phyloP scores from a whole-genome alignment of 2,113 vertebrate genomes.

The Pyxicephalus adspersus region DNA sequence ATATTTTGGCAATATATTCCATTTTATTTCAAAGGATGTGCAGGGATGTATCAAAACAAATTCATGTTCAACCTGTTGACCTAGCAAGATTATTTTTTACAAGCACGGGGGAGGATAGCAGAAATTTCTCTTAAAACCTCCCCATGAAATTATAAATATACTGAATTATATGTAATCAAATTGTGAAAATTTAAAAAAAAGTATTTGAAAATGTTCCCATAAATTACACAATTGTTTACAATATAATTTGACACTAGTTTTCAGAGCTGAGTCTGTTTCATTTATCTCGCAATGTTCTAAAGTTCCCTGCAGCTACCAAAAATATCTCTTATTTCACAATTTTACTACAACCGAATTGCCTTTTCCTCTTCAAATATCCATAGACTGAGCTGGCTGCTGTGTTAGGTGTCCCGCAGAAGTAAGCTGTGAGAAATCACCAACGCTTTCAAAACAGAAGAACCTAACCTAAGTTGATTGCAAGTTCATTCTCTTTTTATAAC shows the following conservation, averaged over 20 bases:
- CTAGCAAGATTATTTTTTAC: slow-evolving; percentile 13
- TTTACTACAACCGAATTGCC: background rate
- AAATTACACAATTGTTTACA: background rate
- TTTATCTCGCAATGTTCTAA: background rate
- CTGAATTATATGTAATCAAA: slow-evolving; percentile 9
- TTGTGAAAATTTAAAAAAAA: slow-evolving; percentile 11
- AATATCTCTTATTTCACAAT: background rate
- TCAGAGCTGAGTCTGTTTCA: background rate
- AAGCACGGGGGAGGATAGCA: background rate
- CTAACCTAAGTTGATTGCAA: slow-evolving; percentile 58
- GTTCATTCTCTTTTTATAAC: slow-evolving; percentile 65
- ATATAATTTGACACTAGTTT: background rate
- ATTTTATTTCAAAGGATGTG: slow-evolving; percentile 37
- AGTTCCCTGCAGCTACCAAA: background rate
- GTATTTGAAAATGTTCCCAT: background rate
- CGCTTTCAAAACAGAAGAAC: slow-evolving; percentile 58
- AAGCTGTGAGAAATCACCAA: slow-evolving; percentile 53
- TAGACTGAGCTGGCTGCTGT: slow-evolving; percentile 9
- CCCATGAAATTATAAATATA: slow-evolving; percentile 24
- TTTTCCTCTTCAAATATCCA: background rate
- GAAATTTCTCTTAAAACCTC: slow-evolving; percentile 9
- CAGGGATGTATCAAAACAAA: slow-evolving; percentile 36
- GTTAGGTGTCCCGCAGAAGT: slow-evolving; percentile 34
- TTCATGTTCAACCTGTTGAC: slow-evolving; percentile 33
- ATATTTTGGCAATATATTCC: background rate